phyloP scores from a whole-genome alignment of 2,888 invertebrate genomes.

The Tinea trinotella region DNA sequence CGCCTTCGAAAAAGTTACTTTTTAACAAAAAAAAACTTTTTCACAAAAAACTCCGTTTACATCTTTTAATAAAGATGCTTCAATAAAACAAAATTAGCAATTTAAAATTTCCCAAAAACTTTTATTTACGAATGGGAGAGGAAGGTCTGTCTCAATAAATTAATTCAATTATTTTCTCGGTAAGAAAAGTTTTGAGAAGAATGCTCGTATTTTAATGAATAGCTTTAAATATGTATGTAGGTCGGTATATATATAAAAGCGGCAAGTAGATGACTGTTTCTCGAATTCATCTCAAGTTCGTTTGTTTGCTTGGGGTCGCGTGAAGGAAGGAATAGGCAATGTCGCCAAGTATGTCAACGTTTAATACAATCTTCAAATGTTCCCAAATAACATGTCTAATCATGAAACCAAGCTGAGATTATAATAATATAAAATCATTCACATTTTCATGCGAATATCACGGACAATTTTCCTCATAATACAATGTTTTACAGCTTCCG shows the following conservation, averaged over 20 bases:
- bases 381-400: constrained; percentile 28
- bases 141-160: constrained; percentile 7
- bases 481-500: constrained; percentile 5
- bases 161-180: constrained; percentile 10
- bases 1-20: not conserved
- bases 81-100: not conserved
- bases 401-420: constrained; percentile 21
- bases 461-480: not conserved
- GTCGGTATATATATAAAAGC: not conserved
- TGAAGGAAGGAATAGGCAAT: not conserved
- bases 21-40: not conserved
- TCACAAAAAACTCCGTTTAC: too few relatives aligned
- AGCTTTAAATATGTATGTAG: not conserved
- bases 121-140: constrained; percentile 4
- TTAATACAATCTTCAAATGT: constrained; percentile 27
- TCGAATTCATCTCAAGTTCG: constrained; percentile 18
- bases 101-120: not conserved
- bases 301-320: constrained; percentile 5
- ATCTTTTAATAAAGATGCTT: not conserved
- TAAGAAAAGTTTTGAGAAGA: constrained; percentile 8
- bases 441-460: not conserved
- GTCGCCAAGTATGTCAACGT: constrained; percentile 7
- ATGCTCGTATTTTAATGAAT: constrained; percentile 1
- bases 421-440: not conserved
- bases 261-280: not conserved